Percentiles rank a stretch among this genome's conserved stretches.
Evolutionary conservation across 2,797 vertebrate species (phyloP).

Genomic region (Takifugu rubripes): DNA sequence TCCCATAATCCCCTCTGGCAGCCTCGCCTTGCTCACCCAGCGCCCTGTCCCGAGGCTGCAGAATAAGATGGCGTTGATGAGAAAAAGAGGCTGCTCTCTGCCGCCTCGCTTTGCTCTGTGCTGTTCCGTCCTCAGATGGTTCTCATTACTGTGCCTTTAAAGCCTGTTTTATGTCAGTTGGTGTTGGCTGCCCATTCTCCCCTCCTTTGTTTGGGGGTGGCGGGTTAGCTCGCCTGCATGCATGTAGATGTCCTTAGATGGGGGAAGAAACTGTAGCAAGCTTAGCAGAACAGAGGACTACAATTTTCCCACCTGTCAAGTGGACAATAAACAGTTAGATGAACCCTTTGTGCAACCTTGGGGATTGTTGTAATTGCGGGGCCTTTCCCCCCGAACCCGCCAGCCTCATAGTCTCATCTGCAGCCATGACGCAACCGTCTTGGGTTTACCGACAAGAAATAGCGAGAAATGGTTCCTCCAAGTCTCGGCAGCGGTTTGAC

Average conservation of each 20-base stretch:
- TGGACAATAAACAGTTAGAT: constrained; percentile 39
- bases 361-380: too few relatives aligned
- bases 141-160: constrained; percentile 80
- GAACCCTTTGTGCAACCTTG: constrained; percentile 34
- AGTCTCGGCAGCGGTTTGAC: too few relatives aligned
- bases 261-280: constrained; percentile 36
- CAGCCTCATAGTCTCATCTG: too few relatives aligned
- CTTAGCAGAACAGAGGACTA: constrained; percentile 36
- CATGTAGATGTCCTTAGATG: constrained; percentile 42
- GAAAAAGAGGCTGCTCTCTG: constrained; percentile 37
- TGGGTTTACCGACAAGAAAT: too few relatives aligned
- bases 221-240: constrained; percentile 46
- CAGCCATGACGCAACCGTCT: too few relatives aligned
- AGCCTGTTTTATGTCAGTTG: constrained; percentile 79
- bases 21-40: constrained; percentile 36
- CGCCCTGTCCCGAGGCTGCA: constrained; percentile 50
- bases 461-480: too few relatives aligned
- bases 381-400: too few relatives aligned
- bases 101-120: constrained; percentile 42
- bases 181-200: constrained; percentile 69
- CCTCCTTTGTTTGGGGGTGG: constrained; percentile 64
- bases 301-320: constrained; percentile 14
- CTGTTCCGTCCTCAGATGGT: constrained; percentile 74
- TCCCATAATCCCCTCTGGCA: constrained; percentile 60
- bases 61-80: constrained; percentile 39